Evolutionary conservation across 2,888 invertebrate genomes (phyloP).

Genomic region (Timema cristinae): DNA sequence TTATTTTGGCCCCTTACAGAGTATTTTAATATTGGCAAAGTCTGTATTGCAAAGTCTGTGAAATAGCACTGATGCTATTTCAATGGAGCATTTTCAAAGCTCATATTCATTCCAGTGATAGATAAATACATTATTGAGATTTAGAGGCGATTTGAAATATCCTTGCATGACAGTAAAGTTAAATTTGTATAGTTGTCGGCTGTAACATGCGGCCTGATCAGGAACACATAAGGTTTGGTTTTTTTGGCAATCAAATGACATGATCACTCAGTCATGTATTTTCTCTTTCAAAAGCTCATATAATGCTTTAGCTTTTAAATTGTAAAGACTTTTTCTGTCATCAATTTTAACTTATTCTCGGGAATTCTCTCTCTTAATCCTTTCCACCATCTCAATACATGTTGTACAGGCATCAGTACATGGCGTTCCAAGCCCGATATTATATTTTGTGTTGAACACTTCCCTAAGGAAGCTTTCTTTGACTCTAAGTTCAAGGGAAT

Average conservation of each 20-base stretch:
- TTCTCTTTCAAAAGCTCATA: background rate
- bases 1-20: background rate
- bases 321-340: background rate
- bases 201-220: conserved; percentile 40
- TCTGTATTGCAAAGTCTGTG: conserved; percentile 8
- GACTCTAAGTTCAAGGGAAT: too few species aligned
- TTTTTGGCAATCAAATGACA: background rate
- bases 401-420: too few species aligned
- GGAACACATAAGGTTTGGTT: conserved; percentile 35
- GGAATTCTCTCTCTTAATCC: background rate
- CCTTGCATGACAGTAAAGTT: conserved; percentile 39
- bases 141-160: too few species aligned
- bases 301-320: background rate
- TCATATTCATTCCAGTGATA: conserved; percentile 39
- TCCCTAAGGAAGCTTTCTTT: too few species aligned
- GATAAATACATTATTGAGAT: conserved; percentile 34
- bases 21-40: background rate
- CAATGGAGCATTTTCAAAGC: conserved; percentile 37
- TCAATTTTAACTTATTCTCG: background rate
- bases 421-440: too few species aligned
- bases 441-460: too few species aligned
- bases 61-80: conserved; percentile 29
- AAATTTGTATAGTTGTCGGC: conserved; percentile 40
- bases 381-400: too few species aligned
- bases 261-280: background rate